Conservation (phyloP, 1,140 invertebrate species). For the Semibalanus balanoides region DNA sequence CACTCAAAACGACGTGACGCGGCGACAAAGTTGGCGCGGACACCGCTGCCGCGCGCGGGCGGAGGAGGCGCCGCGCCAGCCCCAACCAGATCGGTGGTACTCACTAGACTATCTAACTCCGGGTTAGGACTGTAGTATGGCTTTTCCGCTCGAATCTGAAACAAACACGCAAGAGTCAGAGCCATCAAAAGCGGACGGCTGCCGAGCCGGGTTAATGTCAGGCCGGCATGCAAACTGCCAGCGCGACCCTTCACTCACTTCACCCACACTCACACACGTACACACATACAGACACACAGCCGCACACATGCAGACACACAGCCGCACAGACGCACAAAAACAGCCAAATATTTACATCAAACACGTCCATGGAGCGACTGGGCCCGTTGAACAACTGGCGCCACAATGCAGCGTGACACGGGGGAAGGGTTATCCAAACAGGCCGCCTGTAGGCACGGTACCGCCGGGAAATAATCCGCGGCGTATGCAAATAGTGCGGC, state of each 20-base stretch:
- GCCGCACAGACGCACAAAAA: background rate
- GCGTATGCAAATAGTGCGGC: background rate
- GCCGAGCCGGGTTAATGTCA: no score
- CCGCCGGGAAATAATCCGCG: background rate
- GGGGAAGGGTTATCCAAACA: background rate
- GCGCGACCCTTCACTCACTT: no score
- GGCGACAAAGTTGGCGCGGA: background rate
- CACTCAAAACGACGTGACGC: no score
- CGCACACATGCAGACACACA: background rate
- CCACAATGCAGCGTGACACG: background rate
- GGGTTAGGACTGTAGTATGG: slow-evolving; percentile 95
- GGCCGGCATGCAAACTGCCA: no score
- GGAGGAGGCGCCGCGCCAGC: no score
- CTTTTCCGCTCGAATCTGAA: slow-evolving; percentile 92
- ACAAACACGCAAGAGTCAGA: slow-evolving; percentile 36
- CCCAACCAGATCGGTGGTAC: slow-evolving; percentile 35
- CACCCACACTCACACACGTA: no score
- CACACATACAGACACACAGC: background rate
- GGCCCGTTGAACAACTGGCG: no score
- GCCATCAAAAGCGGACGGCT: background rate
- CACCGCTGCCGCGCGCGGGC: background rate
- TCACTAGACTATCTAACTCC: slow-evolving; percentile 95
- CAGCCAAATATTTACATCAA: background rate
- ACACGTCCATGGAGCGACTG: no score
- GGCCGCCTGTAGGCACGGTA: background rate